Conservation (phyloP, 2,888 invertebrate species). For the Pemphredon lugubris region DNA sequence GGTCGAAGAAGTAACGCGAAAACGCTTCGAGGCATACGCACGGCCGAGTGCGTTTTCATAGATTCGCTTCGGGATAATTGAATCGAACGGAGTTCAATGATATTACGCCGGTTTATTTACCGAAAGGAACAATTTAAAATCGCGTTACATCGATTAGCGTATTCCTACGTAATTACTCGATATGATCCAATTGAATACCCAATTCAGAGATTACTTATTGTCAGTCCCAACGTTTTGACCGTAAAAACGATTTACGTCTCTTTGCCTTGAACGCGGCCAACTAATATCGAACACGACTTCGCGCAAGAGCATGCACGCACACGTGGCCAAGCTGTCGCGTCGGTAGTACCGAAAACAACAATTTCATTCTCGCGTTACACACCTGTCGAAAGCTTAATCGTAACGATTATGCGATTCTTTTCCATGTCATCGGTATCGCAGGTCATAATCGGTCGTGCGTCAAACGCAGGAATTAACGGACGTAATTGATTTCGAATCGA, state of each 20-base stretch:
- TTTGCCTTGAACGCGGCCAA: too few species aligned
- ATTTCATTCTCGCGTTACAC: slow-evolving; percentile 46
- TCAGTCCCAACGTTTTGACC: too few species aligned
- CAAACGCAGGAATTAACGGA: too few species aligned
- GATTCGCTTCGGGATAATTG: not conserved
- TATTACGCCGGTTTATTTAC: not conserved
- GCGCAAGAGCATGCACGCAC: slow-evolving; percentile 38
- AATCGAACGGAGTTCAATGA: not conserved
- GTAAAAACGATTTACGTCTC: too few species aligned
- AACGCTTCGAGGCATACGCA: slow-evolving; percentile 15
- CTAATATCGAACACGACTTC: too few species aligned
- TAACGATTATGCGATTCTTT: not conserved
- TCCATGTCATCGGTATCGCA: not conserved
- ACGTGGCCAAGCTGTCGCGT: slow-evolving; percentile 44
- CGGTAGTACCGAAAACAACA: slow-evolving; percentile 42
- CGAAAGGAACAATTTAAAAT: not conserved
- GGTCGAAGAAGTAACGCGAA: not conserved
- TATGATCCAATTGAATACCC: too few species aligned
- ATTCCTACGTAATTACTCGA: too few species aligned
- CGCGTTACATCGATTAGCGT: slow-evolving; percentile 11
- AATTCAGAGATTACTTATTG: too few species aligned
- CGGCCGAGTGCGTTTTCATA: slow-evolving; percentile 3
- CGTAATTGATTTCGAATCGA: too few species aligned
- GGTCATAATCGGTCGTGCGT: too few species aligned
- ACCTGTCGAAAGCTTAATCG: slow-evolving; percentile 55